Conservation (phyloP, 2,888 invertebrate species). For the Byasa hedistus region DNA sequence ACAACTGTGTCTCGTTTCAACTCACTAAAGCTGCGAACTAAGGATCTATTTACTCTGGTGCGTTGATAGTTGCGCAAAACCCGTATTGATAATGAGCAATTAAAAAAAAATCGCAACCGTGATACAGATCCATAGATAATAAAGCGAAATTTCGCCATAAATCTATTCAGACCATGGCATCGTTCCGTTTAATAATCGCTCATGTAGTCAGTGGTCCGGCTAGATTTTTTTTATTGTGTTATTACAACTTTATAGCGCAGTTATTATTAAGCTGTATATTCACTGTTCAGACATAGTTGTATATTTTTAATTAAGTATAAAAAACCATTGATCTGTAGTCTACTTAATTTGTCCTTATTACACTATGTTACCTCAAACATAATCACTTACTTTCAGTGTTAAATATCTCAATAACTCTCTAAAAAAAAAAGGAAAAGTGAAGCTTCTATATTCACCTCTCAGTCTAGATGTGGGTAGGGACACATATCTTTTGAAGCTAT, state of each 20-base stretch:
- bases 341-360: too few relatives aligned
- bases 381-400: too few relatives aligned
- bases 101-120: conserved; percentile 19
- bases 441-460: too few relatives aligned
- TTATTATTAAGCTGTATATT: conserved; percentile 10
- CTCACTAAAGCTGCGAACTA: background rate
- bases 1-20: conserved; percentile 32
- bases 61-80: conserved; percentile 4
- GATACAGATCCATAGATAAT: conserved; percentile 25
- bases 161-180: conserved; percentile 19
- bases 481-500: too few relatives aligned
- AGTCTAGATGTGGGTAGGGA: too few relatives aligned
- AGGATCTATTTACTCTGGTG: conserved; percentile 17
- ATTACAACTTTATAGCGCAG: conserved; percentile 20
- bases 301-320: too few relatives aligned
- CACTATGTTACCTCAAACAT: too few relatives aligned
- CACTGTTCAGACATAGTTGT: too few relatives aligned
- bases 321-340: too few relatives aligned
- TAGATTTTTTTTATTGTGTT: conserved; percentile 6
- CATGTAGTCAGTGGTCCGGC: background rate
- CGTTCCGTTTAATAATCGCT: background rate
- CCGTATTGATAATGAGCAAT: conserved; percentile 25
- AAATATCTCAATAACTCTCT: too few relatives aligned
- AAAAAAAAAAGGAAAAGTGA: too few relatives aligned
- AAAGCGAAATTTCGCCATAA: conserved; percentile 22